Evolutionary conservation across 2,797 vertebrate species (phyloP), one percentile per base, ranked within the genome.

Genomic region (Huso huso): DNA sequence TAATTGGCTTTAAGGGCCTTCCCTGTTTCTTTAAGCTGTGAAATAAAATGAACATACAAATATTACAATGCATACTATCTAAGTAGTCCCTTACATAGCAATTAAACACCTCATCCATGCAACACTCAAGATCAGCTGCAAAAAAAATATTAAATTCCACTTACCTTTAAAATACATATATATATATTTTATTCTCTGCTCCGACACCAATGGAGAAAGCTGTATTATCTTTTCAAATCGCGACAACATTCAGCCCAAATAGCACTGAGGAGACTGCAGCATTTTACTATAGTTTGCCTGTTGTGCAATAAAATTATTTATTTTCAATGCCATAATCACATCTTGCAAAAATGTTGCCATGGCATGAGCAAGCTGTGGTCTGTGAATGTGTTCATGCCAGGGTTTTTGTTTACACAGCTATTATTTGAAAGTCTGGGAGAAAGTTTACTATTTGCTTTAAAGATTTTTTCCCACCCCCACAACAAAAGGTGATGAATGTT

Each of bases 221-320:
- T 83, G 82, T 79, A 81, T 82, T 88, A 89, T 81, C 82, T 88
- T 88, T 87, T 87, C 74, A 89, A 78, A 13, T 82, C 78, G 78
- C 82, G 85, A 79, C 87, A 90, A 79, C 87, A 88, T 80, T 83
- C 75, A 67, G 85, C 86, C 85, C 86, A 87, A 79, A 72, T 74
- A 67, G 77, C 78, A 68, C 82, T 82, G 77, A 84, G 82, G 81
- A 87, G 78, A 78, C 77, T 83, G 81, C 84, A 84, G 84, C 86
- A 87, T 83, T 86, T 84, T 82, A 84, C 77, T 87, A 87, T 71
- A 79, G 81, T 79, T 83, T 84, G 84, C 84, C 88, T 88, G 86
- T 79, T 78, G 83, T 72, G 80, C 79, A 81, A 88, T 79, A 89
- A 87, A 83, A 87, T 85, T 78, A 18, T 18, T 18, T 18, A 67